Evolutionary conservation across 2,113 vertebrate species (phyloP), one percentile per base, ranked within the genome.

Genomic region (Caranx ignobilis): DNA sequence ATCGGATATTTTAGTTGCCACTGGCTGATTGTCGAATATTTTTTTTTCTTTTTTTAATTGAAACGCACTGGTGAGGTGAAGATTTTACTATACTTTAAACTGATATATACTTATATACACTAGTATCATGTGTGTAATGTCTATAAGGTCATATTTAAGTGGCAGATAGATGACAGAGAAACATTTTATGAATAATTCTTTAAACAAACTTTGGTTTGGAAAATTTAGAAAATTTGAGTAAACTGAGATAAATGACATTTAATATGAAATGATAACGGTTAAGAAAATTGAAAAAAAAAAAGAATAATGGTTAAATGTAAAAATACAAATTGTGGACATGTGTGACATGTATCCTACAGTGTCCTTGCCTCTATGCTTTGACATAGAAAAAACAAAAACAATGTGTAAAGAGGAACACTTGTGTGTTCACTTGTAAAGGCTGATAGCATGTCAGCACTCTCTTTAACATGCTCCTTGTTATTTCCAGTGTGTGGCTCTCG

Each of bases 401-500:
- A 19, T 50, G 5, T 67, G n/a, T 57, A 63, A n/a, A 43, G 4
- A n/a, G 32, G 1, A 32, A 34, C 16, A 26, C 3, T 4, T 34
- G 56, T 72, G 68, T 15, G 26, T 26, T 26, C 26, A n/a, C 19
- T 52, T 57, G 3, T 15, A 47, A 13, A 66, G 31, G 7, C 41
- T 52, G 48, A 79, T 54, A 13, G 26, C 75, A 50, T 61, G 67
- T 37, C 26, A 62, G 6, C 41, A 3, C 9, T 74, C 21, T 71
- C 32, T 60, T 73, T 21, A 21, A 34, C 66, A 71, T 48, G 47
- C 34, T 52, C 4, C 0, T 56, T 16, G 26, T 71, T 80, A 60
- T 69, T 85, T 59, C 52, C 6, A 39, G 61, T 50, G 11, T 48
- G 62, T 54, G 37, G 35, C 31, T 81, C 59, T 67, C 73, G 68